These are phyloP conservation scores for Micrasema longulum DNA, from an alignment of 1,140 invertebrate species.

Conservation along the genomic window DNA sequence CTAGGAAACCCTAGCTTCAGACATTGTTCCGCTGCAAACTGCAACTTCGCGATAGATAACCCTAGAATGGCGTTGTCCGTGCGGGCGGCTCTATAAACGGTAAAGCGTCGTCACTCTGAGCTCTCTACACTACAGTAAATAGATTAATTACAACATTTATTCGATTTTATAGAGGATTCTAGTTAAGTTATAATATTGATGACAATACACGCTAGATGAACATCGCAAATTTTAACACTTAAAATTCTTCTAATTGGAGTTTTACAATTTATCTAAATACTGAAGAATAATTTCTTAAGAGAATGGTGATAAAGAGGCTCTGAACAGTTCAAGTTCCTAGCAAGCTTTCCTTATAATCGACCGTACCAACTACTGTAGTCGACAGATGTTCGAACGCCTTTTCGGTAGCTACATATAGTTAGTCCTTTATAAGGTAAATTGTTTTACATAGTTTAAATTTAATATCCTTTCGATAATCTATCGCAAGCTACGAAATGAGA, in stretches of 20 bases:
- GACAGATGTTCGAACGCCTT: slow-evolving; percentile 30
- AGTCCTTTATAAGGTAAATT: not conserved
- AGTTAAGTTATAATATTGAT: slow-evolving; percentile 38
- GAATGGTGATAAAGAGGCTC: slow-evolving; percentile 24
- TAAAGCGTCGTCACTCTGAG: too few relatives aligned
- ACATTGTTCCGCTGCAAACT: too few relatives aligned
- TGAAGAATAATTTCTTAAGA: slow-evolving; percentile 21
- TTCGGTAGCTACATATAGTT: not conserved
- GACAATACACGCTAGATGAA: slow-evolving; percentile 45
- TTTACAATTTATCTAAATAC: slow-evolving; percentile 45
- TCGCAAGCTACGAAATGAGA: slow-evolving; percentile 2
- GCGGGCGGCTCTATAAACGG: too few relatives aligned
- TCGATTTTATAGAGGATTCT: slow-evolving; percentile 46
- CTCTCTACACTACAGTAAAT: slow-evolving; percentile 46
- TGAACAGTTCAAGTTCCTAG: slow-evolving; percentile 21
- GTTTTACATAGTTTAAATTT: not conserved
- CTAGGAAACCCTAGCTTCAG: too few relatives aligned
- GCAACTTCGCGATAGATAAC: too few relatives aligned
- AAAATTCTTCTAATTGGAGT: slow-evolving; percentile 46
- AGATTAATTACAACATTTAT: slow-evolving; percentile 45
- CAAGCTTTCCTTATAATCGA: slow-evolving; percentile 5
- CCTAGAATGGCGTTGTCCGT: too few relatives aligned
- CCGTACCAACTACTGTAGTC: not conserved
- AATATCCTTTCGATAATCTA: too few relatives aligned
- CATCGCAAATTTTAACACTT: slow-evolving; percentile 46